Percentiles rank a stretch among this genome's conserved stretches.
Conservation (phyloP, 1,140 invertebrate species). For the Rhynchophorus ferrugineus region DNA sequence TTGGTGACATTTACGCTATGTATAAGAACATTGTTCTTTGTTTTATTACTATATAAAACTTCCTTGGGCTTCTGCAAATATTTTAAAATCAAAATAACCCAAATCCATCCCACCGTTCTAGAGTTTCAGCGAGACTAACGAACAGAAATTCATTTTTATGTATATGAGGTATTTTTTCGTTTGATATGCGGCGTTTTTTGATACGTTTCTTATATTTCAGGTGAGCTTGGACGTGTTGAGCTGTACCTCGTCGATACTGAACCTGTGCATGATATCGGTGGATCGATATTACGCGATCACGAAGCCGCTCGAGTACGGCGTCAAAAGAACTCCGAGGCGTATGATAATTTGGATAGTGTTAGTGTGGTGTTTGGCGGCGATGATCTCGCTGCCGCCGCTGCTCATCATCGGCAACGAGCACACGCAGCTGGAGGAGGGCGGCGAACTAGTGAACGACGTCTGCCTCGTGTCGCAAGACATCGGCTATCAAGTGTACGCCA, state of each 20-base stretch:
- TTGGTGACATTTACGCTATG: too few species aligned
- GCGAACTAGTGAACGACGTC: slow-evolving; percentile 43
- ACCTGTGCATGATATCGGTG: slow-evolving; percentile 86
- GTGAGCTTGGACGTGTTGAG: slow-evolving; percentile 69
- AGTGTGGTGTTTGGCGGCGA: slow-evolving; percentile 85
- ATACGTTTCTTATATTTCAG: slow-evolving; percentile 11
- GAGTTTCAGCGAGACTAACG: too few species aligned
- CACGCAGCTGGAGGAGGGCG: slow-evolving; percentile 43
- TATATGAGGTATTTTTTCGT: too few species aligned
- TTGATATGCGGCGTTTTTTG: too few species aligned
- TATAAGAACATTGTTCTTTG: too few species aligned
- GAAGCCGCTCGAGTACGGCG: slow-evolving; percentile 81
- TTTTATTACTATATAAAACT: too few species aligned
- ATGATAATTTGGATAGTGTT: slow-evolving; percentile 78
- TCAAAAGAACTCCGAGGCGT: slow-evolving; percentile 73
- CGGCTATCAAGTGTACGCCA: slow-evolving; percentile 85
- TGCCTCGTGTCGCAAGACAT: slow-evolving; percentile 82
- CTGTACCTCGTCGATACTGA: slow-evolving; percentile 83
- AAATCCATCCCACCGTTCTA: too few species aligned
- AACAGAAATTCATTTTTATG: too few species aligned
- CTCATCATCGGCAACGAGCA: slow-evolving; percentile 84
- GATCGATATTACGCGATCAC: slow-evolving; percentile 87
- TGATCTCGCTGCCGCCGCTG: slow-evolving; percentile 80
- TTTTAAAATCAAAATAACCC: too few species aligned
- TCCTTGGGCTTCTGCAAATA: too few species aligned